These are phyloP conservation scores for Xiphias gladius DNA, from an alignment of 2,113 vertebrate genomes.

Conservation along the genomic window DNA sequence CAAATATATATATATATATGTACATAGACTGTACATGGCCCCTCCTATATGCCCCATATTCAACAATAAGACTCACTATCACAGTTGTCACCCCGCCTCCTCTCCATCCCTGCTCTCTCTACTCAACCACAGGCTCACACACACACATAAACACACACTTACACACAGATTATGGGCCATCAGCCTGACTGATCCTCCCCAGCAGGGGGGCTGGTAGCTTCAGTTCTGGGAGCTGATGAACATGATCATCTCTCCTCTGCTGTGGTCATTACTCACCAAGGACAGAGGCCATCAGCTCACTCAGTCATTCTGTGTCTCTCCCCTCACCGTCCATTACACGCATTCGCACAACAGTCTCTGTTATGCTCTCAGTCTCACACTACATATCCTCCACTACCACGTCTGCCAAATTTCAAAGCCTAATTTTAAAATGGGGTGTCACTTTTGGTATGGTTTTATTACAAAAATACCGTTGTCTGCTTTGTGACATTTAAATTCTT, in stretches of 20 bases:
- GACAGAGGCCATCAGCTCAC: constrained; percentile 53
- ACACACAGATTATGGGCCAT: constrained; percentile 60
- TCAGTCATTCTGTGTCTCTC: constrained; percentile 36
- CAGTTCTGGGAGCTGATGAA: constrained; percentile 67
- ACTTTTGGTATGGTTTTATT: neutral
- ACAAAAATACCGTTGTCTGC: neutral
- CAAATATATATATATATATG: neutral
- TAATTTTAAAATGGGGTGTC: neutral
- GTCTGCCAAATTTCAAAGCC: neutral
- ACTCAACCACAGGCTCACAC: constrained; percentile 17
- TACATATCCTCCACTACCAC: neutral
- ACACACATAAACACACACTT: constrained; percentile 19
- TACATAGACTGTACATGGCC: neutral
- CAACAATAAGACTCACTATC: constrained; percentile 33
- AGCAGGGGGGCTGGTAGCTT: constrained; percentile 57
- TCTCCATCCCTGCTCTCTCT: constrained; percentile 21
- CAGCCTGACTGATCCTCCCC: constrained; percentile 69
- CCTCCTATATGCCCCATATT: constrained; percentile 29
- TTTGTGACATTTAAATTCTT: neutral
- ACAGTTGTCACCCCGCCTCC: constrained; percentile 26
- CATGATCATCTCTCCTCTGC: constrained; percentile 72
- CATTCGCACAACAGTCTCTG: constrained; percentile 10
- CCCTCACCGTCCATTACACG: constrained; percentile 28
- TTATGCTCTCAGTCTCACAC: constrained; percentile 8
- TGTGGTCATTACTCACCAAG: constrained; percentile 67